These are phyloP conservation scores for Halocaridina rubra DNA, from an alignment of 2,888 invertebrate species.

Conservation along the genomic window DNA sequence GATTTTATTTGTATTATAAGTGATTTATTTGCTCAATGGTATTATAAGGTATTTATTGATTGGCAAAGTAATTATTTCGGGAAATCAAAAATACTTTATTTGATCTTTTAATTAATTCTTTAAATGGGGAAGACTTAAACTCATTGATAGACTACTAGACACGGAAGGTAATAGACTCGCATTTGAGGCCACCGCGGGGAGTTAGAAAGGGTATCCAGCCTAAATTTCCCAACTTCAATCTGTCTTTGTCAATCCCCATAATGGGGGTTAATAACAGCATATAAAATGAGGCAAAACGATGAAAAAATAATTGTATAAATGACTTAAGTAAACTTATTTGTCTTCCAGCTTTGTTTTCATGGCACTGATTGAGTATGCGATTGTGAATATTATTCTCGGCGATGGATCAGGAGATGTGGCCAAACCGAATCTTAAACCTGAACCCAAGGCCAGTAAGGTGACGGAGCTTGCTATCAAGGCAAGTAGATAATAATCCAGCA, in stretches of 20 bases:
- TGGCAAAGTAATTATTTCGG: neutral
- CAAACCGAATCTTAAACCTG: slow-evolving; percentile 73
- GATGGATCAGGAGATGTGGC: slow-evolving; percentile 66
- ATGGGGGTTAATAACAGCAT: no score
- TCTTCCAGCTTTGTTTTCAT: slow-evolving; percentile 85
- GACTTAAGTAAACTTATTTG: neutral
- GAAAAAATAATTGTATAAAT: no score
- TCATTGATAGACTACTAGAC: neutral
- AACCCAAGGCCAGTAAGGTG: slow-evolving; percentile 72
- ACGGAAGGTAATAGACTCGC: no score
- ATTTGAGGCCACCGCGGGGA: no score
- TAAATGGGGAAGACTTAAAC: neutral
- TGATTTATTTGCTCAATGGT: neutral
- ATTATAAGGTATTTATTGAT: neutral
- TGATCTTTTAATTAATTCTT: neutral
- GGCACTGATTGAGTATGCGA: slow-evolving; percentile 92
- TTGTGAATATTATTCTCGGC: slow-evolving; percentile 88
- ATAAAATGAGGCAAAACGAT: neutral
- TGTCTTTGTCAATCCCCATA: no score
- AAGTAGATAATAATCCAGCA: no score
- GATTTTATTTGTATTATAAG: no score
- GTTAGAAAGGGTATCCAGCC: no score
- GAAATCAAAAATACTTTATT: neutral
- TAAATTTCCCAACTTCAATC: no score
- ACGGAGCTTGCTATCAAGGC: slow-evolving; percentile 72